Conservation (phyloP, 1,140 invertebrate species). For the Anastrepha ludens region DNA sequence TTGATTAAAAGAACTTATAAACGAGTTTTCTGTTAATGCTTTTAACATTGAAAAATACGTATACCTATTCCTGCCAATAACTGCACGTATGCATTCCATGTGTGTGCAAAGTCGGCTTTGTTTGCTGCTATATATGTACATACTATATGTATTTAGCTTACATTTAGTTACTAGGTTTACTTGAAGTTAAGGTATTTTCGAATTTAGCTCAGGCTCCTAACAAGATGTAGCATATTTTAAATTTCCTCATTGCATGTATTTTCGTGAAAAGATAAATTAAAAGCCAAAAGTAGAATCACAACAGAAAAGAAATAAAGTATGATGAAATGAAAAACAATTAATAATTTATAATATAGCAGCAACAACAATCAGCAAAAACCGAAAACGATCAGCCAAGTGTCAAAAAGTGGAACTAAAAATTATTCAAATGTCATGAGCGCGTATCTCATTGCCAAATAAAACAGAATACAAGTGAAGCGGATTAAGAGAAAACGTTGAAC, state of each 20-base stretch:
- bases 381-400: slow-evolving; percentile 12
- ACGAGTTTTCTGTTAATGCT: too few species aligned
- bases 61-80: too few species aligned
- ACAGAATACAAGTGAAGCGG: background rate
- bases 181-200: too few species aligned
- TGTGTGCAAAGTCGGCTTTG: too few species aligned
- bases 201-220: background rate
- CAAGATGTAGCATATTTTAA: background rate
- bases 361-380: background rate
- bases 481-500: slow-evolving; percentile 14
- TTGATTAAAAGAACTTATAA: too few species aligned
- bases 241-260: slow-evolving; percentile 5
- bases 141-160: too few species aligned
- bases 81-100: too few species aligned
- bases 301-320: background rate
- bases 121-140: too few species aligned
- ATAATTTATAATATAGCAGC: background rate
- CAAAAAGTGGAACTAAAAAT: slow-evolving; percentile 24
- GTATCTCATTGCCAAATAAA: background rate
- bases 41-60: too few species aligned
- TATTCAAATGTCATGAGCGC: background rate
- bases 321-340: background rate
- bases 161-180: too few species aligned
- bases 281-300: background rate
- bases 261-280: background rate